Conservation (phyloP, 2,113 vertebrate genomes). For the Mugil cephalus region DNA sequence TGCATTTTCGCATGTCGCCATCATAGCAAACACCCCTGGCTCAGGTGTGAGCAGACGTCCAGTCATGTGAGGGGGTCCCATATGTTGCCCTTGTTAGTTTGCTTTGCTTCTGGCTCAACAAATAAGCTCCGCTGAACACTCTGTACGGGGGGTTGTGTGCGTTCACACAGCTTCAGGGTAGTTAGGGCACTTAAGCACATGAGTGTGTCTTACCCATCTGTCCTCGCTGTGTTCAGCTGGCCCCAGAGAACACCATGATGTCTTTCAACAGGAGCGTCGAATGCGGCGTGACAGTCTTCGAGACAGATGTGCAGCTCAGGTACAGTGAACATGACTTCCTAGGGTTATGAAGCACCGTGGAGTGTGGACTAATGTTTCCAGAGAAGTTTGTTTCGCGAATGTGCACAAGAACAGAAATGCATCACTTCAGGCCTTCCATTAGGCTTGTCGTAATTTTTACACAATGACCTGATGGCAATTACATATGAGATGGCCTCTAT, state of each 20-base stretch:
- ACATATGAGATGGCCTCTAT: no score
- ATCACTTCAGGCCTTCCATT: no score
- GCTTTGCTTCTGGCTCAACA: conserved; percentile 31
- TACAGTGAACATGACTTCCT: conserved; percentile 57
- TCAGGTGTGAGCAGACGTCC: conserved; percentile 51
- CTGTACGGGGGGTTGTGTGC: conserved; percentile 15
- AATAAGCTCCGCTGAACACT: conserved; percentile 32
- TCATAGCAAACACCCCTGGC: not conserved
- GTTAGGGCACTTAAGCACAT: conserved; percentile 17
- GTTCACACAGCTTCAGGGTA: conserved; percentile 33
- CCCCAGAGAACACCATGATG: conserved; percentile 97
- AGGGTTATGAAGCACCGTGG: not conserved
- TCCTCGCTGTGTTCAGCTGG: conserved; percentile 84
- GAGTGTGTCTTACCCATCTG: conserved; percentile 48
- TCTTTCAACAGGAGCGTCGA: conserved; percentile 86
- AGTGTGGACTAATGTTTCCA: no score
- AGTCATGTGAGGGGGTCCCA: conserved; percentile 34
- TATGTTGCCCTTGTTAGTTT: conserved; percentile 40
- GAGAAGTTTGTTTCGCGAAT: no score
- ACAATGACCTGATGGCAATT: no score
- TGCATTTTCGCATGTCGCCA: conserved; percentile 3
- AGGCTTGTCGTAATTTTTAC: no score
- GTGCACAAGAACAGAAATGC: no score
- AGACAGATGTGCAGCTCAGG: conserved; percentile 95
- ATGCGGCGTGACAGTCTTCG: conserved; percentile 88